phyloP scores from a whole-genome alignment of 2,797 vertebrate species.

The Sarcoramphus papa region DNA sequence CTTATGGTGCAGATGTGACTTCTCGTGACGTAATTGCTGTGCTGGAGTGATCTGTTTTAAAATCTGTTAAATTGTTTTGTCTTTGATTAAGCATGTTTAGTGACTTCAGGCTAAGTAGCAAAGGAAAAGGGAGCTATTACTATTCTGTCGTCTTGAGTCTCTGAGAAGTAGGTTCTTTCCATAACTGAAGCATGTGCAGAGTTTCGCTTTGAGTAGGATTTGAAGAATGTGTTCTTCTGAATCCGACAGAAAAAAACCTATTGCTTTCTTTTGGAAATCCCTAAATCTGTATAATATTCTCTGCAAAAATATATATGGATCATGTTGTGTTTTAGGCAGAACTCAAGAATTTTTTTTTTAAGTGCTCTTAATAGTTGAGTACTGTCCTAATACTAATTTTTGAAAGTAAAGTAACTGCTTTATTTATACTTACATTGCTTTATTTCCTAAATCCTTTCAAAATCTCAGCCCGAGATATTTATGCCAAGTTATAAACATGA shows the following conservation, averaged over 20 bases:
- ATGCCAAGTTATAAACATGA: conserved; percentile 18
- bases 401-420: neutral
- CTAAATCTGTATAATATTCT: neutral
- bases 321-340: neutral
- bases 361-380: neutral
- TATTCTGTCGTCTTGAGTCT: neutral
- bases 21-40: neutral
- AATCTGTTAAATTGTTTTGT: neutral
- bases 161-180: conserved; percentile 41
- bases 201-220: conserved; percentile 46
- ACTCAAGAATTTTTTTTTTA: neutral
- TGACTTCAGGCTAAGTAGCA: neutral
- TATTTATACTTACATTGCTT: neutral
- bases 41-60: neutral
- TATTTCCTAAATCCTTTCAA: conserved; percentile 24
- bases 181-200: neutral
- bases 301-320: neutral
- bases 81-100: neutral
- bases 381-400: neutral
- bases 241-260: neutral
- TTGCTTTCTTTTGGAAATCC: neutral
- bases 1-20: neutral
- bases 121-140: neutral
- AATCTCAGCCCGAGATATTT: neutral
- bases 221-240: neutral